Conservation (phyloP, 2,888 invertebrate genomes). For the Sminthurinus aureus region DNA sequence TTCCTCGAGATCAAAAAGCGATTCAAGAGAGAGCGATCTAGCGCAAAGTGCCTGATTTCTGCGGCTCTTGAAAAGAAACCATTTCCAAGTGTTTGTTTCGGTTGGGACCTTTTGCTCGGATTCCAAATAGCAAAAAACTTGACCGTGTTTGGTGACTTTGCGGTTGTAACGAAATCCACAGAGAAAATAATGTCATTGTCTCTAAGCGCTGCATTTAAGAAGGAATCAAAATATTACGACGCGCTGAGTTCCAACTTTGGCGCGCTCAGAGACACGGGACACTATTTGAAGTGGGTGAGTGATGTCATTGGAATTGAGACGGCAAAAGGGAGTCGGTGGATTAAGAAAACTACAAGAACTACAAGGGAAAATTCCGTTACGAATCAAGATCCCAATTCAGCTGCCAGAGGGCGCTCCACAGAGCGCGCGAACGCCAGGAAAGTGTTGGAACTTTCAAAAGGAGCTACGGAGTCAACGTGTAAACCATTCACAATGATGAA, state of each 20-base stretch:
- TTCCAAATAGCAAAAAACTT: not conserved
- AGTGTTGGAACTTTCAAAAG: no score
- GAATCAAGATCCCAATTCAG: no score
- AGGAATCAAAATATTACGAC: not conserved
- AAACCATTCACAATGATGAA: no score
- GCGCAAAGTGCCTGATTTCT: not conserved
- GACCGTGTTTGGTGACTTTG: not conserved
- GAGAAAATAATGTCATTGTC: not conserved
- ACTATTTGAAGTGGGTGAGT: slow-evolving; percentile 1
- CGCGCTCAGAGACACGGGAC: not conserved
- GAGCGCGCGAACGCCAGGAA: no score
- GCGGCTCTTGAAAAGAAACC: not conserved
- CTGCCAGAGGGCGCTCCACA: no score
- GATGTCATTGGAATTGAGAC: not conserved
- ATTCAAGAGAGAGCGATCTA: not conserved
- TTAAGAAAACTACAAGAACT: no score
- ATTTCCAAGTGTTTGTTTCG: not conserved
- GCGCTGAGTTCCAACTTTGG: no score
- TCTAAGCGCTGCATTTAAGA: not conserved
- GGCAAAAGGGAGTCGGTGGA: not conserved
- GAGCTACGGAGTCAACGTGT: no score
- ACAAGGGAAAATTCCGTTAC: no score
- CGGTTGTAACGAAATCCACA: not conserved
- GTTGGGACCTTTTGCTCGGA: not conserved
- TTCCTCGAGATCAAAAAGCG: not conserved